Evolutionary conservation across 1,140 invertebrate genomes (phyloP).

Genomic region (Potamilus streckersoni): DNA sequence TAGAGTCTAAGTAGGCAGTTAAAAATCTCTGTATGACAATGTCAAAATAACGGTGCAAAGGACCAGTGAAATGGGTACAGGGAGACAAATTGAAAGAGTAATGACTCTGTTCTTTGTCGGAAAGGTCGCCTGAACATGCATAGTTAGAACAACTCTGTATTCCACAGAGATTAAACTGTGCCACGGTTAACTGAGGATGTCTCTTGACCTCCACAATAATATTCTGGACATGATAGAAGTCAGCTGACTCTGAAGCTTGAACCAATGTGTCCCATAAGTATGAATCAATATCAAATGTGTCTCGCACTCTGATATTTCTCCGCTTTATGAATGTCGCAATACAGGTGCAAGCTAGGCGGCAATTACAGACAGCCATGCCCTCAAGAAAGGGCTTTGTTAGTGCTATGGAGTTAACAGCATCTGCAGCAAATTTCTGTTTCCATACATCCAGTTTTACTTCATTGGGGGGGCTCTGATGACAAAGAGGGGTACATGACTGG

Average conservation of each 20-base stretch:
- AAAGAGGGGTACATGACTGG: conserved; percentile 46
- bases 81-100: conserved; percentile 85
- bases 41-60: conserved; percentile 91
- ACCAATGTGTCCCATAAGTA: conserved; percentile 43
- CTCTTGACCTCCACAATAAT: conserved; percentile 43
- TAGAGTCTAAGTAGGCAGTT: conserved; percentile 75
- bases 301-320: conserved; percentile 36
- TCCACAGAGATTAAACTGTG: conserved; percentile 34
- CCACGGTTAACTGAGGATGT: conserved; percentile 50
- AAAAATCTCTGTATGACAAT: conserved; percentile 87
- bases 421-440: conserved; percentile 45
- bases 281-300: conserved; percentile 40
- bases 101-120: conserved; percentile 70
- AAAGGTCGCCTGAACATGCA: conserved; percentile 38
- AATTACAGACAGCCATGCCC: conserved; percentile 40
- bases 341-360: conserved; percentile 53
- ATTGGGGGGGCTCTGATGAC: conserved; percentile 45
- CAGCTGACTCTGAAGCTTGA: conserved; percentile 36
- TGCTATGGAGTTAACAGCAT: conserved; percentile 57
- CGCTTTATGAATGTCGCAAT: conserved; percentile 49
- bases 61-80: conserved; percentile 95
- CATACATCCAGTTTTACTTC: conserved; percentile 41
- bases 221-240: conserved; percentile 38
- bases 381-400: conserved; percentile 53
- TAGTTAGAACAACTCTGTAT: conserved; percentile 37